Evolutionary conservation across 2,113 vertebrate genomes (phyloP), one percentile per base, ranked within the genome.

Genomic region (Corythornis cristatus): DNA sequence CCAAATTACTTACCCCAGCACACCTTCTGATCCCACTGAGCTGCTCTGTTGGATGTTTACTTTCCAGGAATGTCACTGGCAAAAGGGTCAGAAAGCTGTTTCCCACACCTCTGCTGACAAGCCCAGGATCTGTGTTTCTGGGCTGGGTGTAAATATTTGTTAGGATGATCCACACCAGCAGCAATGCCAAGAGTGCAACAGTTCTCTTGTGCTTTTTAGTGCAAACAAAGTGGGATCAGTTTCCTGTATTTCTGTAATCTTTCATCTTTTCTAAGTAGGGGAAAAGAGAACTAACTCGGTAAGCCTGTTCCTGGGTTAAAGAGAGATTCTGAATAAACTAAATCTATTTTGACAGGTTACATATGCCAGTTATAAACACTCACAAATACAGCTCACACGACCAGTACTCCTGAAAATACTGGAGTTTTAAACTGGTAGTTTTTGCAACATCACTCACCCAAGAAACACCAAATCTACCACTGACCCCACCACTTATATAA

Each of bases 31-130:
- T 88, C 83, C 65, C 0, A 1, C 81, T 78, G 94, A 94, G 83
- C 48, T 92, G 61, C 45, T 88, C 84, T 93, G 81, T 78, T 76
- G 74, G 58, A 43, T 95, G 81, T 93, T 92, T 85, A 94, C 95
- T 90, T 91, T 93, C 78, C 93, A 96, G 75, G 88, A 96, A 96
- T 8, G 29, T 56, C 90, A 91, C 83, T 3, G 83, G 78, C 51
- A 11, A 83, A 83, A 93, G 37, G 71, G 83, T 35, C 10, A 18
- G 31, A 89, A 78, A 87, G 50, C 3, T 12, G 23, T 16, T 83
- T 83, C 72, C 64, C 85, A 93, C 46, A 79, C 22, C 61, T 64
- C 48, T 11, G 1, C 0, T 75, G 57, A 67, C 57, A 90, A 77
- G 68, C 31, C 9, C 56, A 33, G n/a, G 45, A 75, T 43, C 35